Base-by-base conservation (phyloP, 2,113 vertebrate genomes). In the Lucifuga dentata region DNA sequence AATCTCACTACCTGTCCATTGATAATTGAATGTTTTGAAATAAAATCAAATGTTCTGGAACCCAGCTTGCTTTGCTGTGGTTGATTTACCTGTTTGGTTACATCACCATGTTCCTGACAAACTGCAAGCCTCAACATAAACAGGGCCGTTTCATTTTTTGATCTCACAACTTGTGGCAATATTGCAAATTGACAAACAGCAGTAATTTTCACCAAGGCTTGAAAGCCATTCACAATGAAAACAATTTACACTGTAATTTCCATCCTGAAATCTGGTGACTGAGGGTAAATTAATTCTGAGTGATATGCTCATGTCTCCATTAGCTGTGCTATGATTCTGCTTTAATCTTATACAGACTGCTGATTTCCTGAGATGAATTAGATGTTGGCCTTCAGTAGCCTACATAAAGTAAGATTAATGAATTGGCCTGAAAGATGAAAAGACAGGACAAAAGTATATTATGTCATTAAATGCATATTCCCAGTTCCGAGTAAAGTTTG, bases 181-280 rank as follows among this genome's bases (percentile, higher is more conserved):
- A 63, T 66, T 59, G 73, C 38, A 52, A 57, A 53, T 35, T 68
- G 73, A 75, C 19, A 81, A 78, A 50, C 63, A 64, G 75, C 71
- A 24, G 48, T 53, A 73, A 77, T 76, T 80, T 44, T 76, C 66
- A 73, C 53, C 41, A 67, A 71, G 75, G 72, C 70, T 76, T 68
- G 50, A 77, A 75, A 77, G 45, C 38, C 36, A 24, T 80, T 80
- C 43, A 49, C 62, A 76, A 73, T 56, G 8, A 36, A 76, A 63
- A 68, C 5, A 52, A 71, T 83, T 73, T 60, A 69, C 77, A 20
- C 46, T 9, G 56, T 71, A 44, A 78, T 57, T 39, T 61, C 40
- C 45, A 10, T 76, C 43, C 72, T 59, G 62, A 63, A 70, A 78
- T 59, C 59, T 46, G 36, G 59, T 85, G 75, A 68, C 68, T 24